Conservation (phyloP, 64 coral and sea anemone genomes). For the Porites australiensis region DNA sequence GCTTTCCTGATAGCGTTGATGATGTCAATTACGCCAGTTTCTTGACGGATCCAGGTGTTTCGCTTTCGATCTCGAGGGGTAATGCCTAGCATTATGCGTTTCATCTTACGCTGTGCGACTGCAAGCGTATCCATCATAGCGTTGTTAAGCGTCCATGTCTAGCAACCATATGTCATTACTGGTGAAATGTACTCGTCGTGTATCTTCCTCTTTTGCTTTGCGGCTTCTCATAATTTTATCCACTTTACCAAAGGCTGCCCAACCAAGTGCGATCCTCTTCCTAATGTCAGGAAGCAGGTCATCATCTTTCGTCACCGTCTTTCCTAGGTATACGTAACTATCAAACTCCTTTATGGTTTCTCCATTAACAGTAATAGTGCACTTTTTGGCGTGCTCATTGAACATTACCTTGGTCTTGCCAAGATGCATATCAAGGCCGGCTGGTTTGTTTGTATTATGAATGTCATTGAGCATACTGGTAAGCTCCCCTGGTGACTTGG, state of each 20-base stretch:
- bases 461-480: not conserved
- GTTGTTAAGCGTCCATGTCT: too few relatives aligned
- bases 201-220: conserved; percentile 17
- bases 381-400: conserved; percentile 9
- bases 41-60: too few relatives aligned
- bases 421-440: not conserved
- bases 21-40: too few relatives aligned
- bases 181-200: too few relatives aligned
- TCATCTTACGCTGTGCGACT: too few relatives aligned
- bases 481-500: not conserved
- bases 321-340: conserved; percentile 14
- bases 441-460: not conserved
- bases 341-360: not conserved
- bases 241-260: conserved; percentile 22
- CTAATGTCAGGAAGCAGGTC: not conserved
- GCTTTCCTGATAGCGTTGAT: too few relatives aligned
- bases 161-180: not conserved
- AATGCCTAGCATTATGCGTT: too few relatives aligned
- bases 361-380: not conserved
- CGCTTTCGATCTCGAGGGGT: too few relatives aligned
- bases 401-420: conserved; percentile 35
- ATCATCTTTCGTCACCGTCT: not conserved
- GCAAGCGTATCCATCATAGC: too few relatives aligned
- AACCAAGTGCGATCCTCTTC: conserved; percentile 1
- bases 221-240: conserved; percentile 11